Evolutionary conservation across 2,113 vertebrate genomes (phyloP).

Genomic region (Rhadina sibilatrix): DNA sequence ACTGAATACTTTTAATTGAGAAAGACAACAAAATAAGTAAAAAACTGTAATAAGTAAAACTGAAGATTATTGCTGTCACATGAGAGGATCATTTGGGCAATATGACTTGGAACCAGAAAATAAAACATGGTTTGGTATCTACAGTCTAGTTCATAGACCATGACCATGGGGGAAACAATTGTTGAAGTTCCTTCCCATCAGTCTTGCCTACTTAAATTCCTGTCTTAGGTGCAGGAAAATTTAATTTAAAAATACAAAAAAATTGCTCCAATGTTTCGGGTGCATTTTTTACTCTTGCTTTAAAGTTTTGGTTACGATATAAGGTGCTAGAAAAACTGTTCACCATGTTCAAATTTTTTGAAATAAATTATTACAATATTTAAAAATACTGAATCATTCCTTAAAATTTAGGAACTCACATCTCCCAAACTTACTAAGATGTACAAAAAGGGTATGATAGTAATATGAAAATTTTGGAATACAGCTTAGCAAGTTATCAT

Average conservation of each 20-base stretch:
- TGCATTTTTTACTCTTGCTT: neutral
- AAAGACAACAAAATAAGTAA: neutral
- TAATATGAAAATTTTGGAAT: neutral
- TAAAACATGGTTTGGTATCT: neutral
- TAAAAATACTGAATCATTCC: neutral
- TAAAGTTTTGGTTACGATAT: neutral
- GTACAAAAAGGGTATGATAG: neutral
- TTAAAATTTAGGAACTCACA: neutral
- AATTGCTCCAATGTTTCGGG: neutral
- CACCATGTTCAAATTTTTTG: neutral
- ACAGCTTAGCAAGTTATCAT: neutral
- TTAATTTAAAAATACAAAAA: neutral
- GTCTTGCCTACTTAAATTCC: neutral
- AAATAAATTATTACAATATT: neutral
- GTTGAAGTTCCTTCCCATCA: neutral
- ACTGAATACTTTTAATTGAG: neutral
- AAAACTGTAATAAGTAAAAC: neutral
- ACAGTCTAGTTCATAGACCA: neutral
- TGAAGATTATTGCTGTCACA: neutral
- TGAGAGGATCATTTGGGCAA: neutral
- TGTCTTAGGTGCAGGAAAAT: neutral
- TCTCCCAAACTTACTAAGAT: neutral
- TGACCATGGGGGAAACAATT: neutral
- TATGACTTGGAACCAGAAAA: neutral
- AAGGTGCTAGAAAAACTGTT: neutral